phyloP scores from a whole-genome alignment of 2,797 vertebrate species.

The Neomorphus geoffroyi region DNA sequence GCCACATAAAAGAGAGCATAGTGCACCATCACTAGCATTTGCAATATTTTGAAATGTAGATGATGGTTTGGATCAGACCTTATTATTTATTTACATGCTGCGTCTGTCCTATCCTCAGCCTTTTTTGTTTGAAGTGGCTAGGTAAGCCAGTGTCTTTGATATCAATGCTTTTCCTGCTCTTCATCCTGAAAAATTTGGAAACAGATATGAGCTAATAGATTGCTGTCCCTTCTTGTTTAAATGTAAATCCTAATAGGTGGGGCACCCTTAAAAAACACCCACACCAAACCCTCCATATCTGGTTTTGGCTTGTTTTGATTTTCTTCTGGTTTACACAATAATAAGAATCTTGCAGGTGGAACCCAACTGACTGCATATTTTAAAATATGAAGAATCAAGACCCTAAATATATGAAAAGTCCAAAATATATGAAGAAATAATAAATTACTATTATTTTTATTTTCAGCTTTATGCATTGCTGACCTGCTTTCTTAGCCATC shows the following conservation, averaged over 20 bases:
- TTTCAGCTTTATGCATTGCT: background rate
- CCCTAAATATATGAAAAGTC: background rate
- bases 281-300: no score
- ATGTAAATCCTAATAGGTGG: background rate
- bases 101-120: background rate
- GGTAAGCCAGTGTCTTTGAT: background rate
- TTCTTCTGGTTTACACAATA: background rate
- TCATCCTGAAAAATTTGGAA: background rate
- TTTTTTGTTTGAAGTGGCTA: background rate
- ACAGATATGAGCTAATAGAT: background rate
- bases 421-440: background rate
- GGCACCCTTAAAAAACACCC: background rate
- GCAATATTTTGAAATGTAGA: background rate
- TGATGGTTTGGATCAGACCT: background rate
- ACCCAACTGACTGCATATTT: background rate
- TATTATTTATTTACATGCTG: background rate
- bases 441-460: background rate
- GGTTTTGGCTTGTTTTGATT: background rate
- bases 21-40: background rate
- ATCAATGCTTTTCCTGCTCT: background rate
- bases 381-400: background rate
- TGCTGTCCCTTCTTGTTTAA: background rate
- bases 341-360: background rate
- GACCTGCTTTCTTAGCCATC: background rate
- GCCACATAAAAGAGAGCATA: background rate